A percentile compares a stretch with the other conserved stretches of the same genome.
phyloP scores from a whole-genome alignment of 2,113 vertebrate species.

The Ptilonorhynchus violaceus region DNA sequence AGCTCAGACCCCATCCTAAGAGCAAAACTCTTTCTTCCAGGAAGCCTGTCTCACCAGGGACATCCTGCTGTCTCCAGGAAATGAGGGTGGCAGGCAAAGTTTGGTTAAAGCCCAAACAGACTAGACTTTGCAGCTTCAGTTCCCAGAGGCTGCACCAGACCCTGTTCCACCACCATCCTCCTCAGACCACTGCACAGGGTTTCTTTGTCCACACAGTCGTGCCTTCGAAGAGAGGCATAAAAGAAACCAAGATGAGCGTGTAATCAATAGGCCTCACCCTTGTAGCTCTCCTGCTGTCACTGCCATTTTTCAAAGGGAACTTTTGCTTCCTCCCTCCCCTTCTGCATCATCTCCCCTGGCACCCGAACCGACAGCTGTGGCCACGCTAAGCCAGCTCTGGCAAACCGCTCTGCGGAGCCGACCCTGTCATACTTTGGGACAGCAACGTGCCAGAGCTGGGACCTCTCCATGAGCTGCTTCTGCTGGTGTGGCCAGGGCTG shows the following conservation, averaged over 20 bases:
- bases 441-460: not conserved
- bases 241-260: not conserved
- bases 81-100: not conserved
- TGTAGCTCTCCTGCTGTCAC: not conserved
- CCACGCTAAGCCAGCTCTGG: not conserved
- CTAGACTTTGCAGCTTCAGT: not conserved
- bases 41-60: not conserved
- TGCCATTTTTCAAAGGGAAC: conserved; percentile 26
- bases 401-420: rapidly evolving
- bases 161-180: not conserved
- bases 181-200: not conserved
- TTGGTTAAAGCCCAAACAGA: not conserved
- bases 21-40: not conserved
- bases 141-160: not conserved
- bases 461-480: not conserved
- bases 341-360: not conserved
- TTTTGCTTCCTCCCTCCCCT: conserved; percentile 11
- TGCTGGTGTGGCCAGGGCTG: not conserved
- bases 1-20: not conserved
- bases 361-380: not conserved
- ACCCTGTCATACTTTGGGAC: not conserved
- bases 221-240: not conserved
- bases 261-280: conserved; percentile 35
- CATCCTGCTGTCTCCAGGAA: not conserved
- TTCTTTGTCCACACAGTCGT: not conserved